Conservation (phyloP, 2,113 vertebrate species). For the Peromyscus polionotus region DNA sequence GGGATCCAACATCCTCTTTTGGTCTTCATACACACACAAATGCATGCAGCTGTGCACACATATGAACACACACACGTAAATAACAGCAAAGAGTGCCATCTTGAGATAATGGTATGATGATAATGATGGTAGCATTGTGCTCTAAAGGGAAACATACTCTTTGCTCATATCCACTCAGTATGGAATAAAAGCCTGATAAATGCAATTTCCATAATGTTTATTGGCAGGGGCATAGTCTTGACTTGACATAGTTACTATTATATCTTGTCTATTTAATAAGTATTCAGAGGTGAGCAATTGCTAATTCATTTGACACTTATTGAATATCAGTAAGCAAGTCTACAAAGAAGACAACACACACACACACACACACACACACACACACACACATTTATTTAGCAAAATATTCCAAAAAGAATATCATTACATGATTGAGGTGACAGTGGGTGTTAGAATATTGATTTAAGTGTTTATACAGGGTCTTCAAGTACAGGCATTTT, state of each 20-base stretch:
- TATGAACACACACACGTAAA: background rate
- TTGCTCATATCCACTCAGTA: background rate
- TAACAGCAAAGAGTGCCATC: background rate
- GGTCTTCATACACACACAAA: background rate
- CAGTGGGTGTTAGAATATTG: background rate
- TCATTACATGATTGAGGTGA: background rate
- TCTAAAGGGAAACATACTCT: conserved; percentile 6
- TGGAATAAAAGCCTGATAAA: background rate
- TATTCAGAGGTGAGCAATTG: conserved; percentile 23
- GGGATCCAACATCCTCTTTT: background rate
- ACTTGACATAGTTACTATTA: background rate
- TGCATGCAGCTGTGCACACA: background rate
- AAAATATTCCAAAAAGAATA: conserved; percentile 14
- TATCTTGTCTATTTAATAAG: background rate
- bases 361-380: background rate
- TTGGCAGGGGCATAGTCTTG: background rate
- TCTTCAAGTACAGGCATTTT: background rate
- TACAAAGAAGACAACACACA: background rate
- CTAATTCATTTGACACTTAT: conserved; percentile 44
- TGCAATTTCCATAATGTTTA: background rate
- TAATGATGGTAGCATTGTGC: background rate
- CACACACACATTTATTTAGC: background rate
- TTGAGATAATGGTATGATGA: background rate
- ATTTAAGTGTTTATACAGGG: background rate
- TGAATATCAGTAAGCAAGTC: background rate